Evolutionary conservation across 2,113 vertebrate species (phyloP).

Genomic region (Varanus salvator): DNA sequence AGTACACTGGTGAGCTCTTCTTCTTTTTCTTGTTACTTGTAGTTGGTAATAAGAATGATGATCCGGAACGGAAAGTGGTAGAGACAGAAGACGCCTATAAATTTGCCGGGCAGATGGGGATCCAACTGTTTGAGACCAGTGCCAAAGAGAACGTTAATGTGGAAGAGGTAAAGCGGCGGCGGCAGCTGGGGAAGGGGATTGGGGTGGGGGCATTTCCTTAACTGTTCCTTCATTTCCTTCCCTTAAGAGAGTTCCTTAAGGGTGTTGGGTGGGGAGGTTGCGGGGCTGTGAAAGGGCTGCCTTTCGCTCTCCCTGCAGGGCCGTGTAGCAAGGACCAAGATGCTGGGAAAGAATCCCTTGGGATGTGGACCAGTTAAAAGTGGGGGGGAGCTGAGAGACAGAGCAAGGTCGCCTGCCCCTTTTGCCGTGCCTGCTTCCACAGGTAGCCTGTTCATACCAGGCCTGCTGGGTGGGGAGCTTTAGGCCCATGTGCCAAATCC

Average conservation of each 20-base stretch:
- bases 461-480: no score
- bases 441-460: not conserved
- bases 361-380: not conserved
- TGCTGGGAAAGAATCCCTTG: not conserved
- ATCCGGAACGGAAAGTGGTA: slow-evolving; percentile 96
- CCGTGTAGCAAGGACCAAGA: not conserved
- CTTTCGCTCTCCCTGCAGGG: not conserved
- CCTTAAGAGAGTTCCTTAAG: no score
- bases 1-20: slow-evolving; percentile 12
- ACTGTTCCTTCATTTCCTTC: no score
- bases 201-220: not conserved
- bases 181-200: fast-evolving
- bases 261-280: no score
- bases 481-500: no score
- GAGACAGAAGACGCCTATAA: slow-evolving; percentile 98
- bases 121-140: slow-evolving; percentile 97
- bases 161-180: slow-evolving; percentile 86
- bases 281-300: not conserved
- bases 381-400: not conserved
- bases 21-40: slow-evolving; percentile 27
- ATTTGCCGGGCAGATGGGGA: slow-evolving; percentile 98
- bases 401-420: not conserved
- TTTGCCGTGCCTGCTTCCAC: not conserved
- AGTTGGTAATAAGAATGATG: slow-evolving; percentile 99
- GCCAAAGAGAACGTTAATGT: slow-evolving; percentile 99